These are phyloP conservation scores for Vidua macroura DNA, from an alignment of 2,113 vertebrate species.

Conservation along the genomic window DNA sequence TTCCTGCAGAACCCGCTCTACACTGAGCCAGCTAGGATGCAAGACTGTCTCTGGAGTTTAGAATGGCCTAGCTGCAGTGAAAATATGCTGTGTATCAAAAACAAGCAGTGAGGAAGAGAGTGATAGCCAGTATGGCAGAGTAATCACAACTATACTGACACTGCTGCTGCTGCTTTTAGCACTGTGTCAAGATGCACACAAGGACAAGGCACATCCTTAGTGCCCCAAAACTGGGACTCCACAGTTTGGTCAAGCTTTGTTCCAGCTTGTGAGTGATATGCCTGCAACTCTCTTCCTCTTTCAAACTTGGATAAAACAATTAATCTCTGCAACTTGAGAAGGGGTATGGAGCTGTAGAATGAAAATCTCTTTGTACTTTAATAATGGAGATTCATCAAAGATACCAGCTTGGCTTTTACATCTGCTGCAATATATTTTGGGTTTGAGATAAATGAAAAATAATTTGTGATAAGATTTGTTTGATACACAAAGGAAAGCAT, in stretches of 20 bases:
- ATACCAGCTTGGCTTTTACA: conserved; percentile 15
- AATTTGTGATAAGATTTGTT: background rate
- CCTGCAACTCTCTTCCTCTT: background rate
- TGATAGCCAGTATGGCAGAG: background rate
- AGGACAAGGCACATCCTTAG: background rate
- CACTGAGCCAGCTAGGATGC: background rate
- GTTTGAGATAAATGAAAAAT: conserved; percentile 48
- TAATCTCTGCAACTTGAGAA: background rate
- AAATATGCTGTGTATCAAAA: background rate
- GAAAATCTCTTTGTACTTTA: background rate
- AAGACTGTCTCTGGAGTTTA: background rate
- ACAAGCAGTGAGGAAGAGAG: background rate
- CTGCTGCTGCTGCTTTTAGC: background rate
- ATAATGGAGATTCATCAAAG: background rate
- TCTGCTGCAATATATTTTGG: conserved; percentile 10
- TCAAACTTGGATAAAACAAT: background rate
- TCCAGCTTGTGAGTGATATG: background rate
- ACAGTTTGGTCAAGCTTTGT: background rate
- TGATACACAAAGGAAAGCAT: background rate
- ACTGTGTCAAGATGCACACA: background rate
- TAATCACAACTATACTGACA: background rate
- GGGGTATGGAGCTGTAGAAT: background rate
- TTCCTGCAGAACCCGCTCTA: background rate
- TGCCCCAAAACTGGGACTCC: background rate
- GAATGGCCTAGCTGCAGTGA: background rate